Conservation (phyloP, 2,888 invertebrate species). For the Caenorhabditis angaria region DNA sequence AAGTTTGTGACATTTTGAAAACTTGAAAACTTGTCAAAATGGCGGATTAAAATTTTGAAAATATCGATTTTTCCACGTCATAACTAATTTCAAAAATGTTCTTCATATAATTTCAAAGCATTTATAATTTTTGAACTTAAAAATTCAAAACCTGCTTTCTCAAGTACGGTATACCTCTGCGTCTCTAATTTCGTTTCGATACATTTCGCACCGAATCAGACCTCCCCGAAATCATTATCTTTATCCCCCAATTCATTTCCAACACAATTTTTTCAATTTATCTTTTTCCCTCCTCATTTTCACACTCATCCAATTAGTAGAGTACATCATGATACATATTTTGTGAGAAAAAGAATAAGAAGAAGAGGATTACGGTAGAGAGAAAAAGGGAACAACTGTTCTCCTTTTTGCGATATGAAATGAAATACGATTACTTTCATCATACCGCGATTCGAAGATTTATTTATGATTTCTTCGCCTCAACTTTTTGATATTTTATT, state of each 20-base stretch:
- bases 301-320: conserved; percentile 17
- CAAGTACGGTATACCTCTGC: conserved; percentile 1
- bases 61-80: too few species aligned
- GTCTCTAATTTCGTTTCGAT: conserved; percentile 12
- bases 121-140: too few species aligned
- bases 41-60: too few species aligned
- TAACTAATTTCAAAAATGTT: too few species aligned
- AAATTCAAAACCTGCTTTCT: too few species aligned
- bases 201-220: too few species aligned
- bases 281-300: conserved; percentile 12
- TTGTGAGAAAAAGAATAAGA: conserved; percentile 1
- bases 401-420: not conserved
- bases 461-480: conserved; percentile 1
- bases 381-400: conserved; percentile 4
- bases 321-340: conserved; percentile 1
- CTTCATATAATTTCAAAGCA: too few species aligned
- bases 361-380: conserved; percentile 4
- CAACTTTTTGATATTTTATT: too few species aligned
- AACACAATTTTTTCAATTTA: conserved; percentile 18
- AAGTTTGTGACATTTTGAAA: too few species aligned
- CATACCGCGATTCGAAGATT: not conserved
- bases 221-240: not conserved
- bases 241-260: conserved; percentile 6
- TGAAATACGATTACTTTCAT: conserved; percentile 1
- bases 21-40: too few species aligned